Evolutionary conservation across 1,140 invertebrate species (phyloP).

Genomic region (Drosophila nannoptera): DNA sequence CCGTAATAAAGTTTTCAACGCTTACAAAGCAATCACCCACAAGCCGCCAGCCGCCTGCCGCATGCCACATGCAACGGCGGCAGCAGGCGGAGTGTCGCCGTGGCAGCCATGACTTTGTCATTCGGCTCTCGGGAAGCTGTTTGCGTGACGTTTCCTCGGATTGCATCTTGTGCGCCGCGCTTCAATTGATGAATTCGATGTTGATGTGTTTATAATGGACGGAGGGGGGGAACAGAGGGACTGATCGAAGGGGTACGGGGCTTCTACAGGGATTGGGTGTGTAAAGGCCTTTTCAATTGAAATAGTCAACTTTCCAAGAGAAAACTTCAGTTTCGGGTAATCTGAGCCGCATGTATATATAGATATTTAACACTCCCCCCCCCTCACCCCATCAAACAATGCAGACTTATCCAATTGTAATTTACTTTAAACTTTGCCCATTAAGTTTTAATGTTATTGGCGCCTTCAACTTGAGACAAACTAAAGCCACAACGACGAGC

Average conservation of each 20-base stretch:
- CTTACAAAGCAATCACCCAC: slow-evolving; percentile 37
- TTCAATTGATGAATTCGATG: slow-evolving; percentile 52
- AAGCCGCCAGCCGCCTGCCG: slow-evolving; percentile 13
- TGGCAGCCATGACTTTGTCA: slow-evolving; percentile 53
- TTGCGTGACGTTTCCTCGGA: slow-evolving; percentile 53
- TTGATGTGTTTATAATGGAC: slow-evolving; percentile 57
- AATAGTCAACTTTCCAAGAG: neutral
- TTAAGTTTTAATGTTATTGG: slow-evolving; percentile 60
- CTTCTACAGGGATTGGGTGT: no score
- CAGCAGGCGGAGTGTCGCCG: neutral
- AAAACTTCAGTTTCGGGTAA: neutral
- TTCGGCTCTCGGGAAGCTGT: slow-evolving; percentile 32
- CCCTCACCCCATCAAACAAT: no score
- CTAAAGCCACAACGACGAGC: slow-evolving; percentile 6
- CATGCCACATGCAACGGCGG: slow-evolving; percentile 9
- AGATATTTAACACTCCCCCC: no score
- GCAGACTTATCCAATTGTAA: slow-evolving; percentile 25
- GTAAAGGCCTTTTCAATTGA: neutral
- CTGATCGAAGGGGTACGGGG: no score
- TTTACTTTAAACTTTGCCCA: slow-evolving; percentile 36
- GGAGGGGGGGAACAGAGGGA: neutral
- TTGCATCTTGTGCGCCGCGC: slow-evolving; percentile 29
- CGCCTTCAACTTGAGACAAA: slow-evolving; percentile 65
- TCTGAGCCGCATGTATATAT: neutral
- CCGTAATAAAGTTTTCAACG: slow-evolving; percentile 66